Evolutionary conservation across 1,140 invertebrate species (phyloP).

Genomic region (Asobara japonica): DNA sequence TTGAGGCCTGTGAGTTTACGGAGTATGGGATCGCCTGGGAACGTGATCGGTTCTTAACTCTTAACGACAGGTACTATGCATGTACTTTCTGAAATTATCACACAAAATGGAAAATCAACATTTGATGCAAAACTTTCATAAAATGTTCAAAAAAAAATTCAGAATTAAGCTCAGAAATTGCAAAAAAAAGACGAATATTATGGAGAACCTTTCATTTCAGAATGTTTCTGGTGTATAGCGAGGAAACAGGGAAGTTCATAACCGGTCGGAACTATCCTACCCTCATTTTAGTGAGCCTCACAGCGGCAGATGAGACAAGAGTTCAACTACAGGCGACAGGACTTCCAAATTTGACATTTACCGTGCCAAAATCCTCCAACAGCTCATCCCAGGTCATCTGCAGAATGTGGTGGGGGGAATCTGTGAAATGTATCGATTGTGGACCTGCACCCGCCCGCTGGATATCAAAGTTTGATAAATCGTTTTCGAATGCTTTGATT

Average conservation of each 20-base stretch:
- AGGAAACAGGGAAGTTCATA: conserved; percentile 49
- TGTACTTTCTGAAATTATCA: not conserved
- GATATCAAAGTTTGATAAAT: conserved; percentile 54
- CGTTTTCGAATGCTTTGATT: too few species aligned
- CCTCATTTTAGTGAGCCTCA: conserved; percentile 48
- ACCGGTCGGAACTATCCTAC: conserved; percentile 52
- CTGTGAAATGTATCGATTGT: conserved; percentile 57
- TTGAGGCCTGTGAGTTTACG: conserved; percentile 51
- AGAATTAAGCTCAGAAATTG: too few species aligned
- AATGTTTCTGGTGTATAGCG: conserved; percentile 56
- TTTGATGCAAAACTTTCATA: too few species aligned
- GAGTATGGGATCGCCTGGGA: conserved; percentile 49
- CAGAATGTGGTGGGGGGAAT: conserved; percentile 52
- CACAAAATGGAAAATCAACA: too few species aligned
- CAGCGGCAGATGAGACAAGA: conserved; percentile 39
- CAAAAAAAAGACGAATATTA: too few species aligned
- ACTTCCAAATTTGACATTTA: conserved; percentile 49
- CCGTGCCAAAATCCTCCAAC: conserved; percentile 36
- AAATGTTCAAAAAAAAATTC: too few species aligned
- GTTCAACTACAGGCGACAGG: conserved; percentile 53
- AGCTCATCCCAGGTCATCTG: conserved; percentile 40
- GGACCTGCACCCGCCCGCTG: conserved; percentile 56
- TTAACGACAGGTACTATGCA: conserved; percentile 53
- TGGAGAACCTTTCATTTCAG: conserved; percentile 44
- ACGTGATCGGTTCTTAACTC: conserved; percentile 31